A percentile compares a stretch with the other conserved stretches of the same genome.
These are phyloP conservation scores for Lepidurus couesii DNA, from an alignment of 1,140 invertebrate genomes.

Conservation along the genomic window DNA sequence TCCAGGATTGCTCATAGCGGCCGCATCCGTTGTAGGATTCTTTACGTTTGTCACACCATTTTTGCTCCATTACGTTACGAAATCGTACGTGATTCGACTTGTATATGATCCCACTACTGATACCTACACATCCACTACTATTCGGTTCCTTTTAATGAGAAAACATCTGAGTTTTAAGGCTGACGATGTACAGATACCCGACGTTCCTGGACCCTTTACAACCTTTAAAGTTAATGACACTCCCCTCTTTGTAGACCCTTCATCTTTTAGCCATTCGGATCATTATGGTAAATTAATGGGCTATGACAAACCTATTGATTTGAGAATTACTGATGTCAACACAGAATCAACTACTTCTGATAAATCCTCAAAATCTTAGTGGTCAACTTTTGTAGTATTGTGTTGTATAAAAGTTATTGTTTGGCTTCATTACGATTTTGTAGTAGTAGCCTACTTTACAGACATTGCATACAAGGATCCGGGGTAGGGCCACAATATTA, in stretches of 20 bases:
- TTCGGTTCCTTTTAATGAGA: conserved; percentile 58
- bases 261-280: conserved; percentile 58
- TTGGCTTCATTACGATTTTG: too few relatives aligned
- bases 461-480: too few relatives aligned
- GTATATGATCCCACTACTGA: conserved; percentile 60
- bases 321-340: conserved; percentile 41
- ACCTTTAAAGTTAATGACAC: conserved; percentile 58
- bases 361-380: conserved; percentile 12
- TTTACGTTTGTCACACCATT: conserved; percentile 77
- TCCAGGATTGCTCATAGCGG: conserved; percentile 49
- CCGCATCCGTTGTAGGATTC: conserved; percentile 61
- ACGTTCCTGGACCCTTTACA: conserved; percentile 74
- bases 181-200: conserved; percentile 69
- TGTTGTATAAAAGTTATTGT: not conserved
- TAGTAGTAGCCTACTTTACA: too few relatives aligned
- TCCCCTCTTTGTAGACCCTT: conserved; percentile 68
- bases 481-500: too few relatives aligned
- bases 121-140: conserved; percentile 62
- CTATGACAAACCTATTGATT: conserved; percentile 82
- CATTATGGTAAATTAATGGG: conserved; percentile 82
- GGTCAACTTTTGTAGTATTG: not conserved
- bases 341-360: not conserved
- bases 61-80: conserved; percentile 72
- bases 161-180: conserved; percentile 65
- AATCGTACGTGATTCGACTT: conserved; percentile 75